Percentiles rank a stretch among this genome's conserved stretches.
These are phyloP conservation scores for Apoda limacodes DNA, from an alignment of 2,888 invertebrate genomes.

Conservation along the genomic window DNA sequence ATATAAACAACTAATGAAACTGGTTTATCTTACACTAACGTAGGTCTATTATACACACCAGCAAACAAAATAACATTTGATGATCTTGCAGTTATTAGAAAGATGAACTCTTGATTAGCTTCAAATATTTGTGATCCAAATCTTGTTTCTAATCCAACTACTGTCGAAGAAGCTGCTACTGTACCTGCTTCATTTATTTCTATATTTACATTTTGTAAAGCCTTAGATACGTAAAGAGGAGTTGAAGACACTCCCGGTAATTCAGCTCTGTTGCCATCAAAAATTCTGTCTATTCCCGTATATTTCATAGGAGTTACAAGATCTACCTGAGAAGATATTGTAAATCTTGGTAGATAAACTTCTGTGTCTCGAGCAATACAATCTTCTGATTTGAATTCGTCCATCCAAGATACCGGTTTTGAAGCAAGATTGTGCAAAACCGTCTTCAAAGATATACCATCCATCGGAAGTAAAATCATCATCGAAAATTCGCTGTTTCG, in stretches of 20 bases:
- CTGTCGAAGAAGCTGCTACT: conserved; percentile 73
- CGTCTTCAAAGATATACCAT: conserved; percentile 56
- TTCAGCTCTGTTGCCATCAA: conserved; percentile 66
- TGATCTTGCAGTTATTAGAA: conserved; percentile 72
- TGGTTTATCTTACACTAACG: conserved; percentile 27
- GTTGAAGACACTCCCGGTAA: conserved; percentile 70
- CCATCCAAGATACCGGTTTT: conserved; percentile 59
- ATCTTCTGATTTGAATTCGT: conserved; percentile 48
- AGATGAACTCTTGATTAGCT: conserved; percentile 76
- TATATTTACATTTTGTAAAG: conserved; percentile 77
- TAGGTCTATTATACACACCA: conserved; percentile 61
- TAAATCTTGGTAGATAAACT: conserved; percentile 72
- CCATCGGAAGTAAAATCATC: conserved; percentile 73
- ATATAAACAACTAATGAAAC: conserved; percentile 5
- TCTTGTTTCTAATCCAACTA: conserved; percentile 53
- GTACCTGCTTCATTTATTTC: conserved; percentile 83
- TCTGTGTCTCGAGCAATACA: too few relatives aligned
- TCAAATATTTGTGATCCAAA: conserved; percentile 66
- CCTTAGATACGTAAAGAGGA: conserved; percentile 67
- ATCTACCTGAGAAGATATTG: conserved; percentile 54
- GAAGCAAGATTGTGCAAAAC: conserved; percentile 62
- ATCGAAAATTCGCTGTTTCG: conserved; percentile 71
- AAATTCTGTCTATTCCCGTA: conserved; percentile 75
- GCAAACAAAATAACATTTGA: conserved; percentile 72
- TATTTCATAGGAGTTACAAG: conserved; percentile 53